Conservation (phyloP, 2,113 vertebrate species). For the Cavia porcellus region DNA sequence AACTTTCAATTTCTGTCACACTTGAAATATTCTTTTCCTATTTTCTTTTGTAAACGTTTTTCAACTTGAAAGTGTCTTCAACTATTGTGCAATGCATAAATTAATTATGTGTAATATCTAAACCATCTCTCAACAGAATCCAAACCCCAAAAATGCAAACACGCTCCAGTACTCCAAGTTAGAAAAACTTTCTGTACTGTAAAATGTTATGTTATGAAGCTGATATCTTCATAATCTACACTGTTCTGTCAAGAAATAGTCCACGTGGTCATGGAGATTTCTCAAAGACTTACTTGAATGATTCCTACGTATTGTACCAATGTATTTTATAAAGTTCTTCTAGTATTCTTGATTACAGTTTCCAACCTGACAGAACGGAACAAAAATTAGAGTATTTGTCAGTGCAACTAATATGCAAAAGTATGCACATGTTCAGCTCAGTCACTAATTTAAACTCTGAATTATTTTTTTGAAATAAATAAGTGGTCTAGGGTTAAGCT, state of each 20-base stretch:
- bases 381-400: conserved; percentile 55
- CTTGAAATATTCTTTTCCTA: conserved; percentile 16
- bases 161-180: background rate
- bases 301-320: conserved; percentile 36
- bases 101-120: conserved; percentile 60
- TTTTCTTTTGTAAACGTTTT: conserved; percentile 39
- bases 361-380: background rate
- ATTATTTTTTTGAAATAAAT: background rate
- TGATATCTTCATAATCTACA: conserved; percentile 55
- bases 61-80: background rate
- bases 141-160: background rate
- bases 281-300: background rate
- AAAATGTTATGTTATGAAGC: conserved; percentile 68
- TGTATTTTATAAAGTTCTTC: conserved; percentile 38
- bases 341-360: conserved; percentile 45
- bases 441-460: conserved; percentile 36
- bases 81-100: conserved; percentile 58
- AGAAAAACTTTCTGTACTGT: background rate
- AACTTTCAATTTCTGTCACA: background rate
- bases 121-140: conserved; percentile 63
- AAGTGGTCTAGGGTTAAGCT: background rate
- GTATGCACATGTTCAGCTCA: background rate
- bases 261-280: background rate
- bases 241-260: conserved; percentile 58
- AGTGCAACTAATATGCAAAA: background rate